Percentiles rank a stretch among this genome's conserved stretches.
These are phyloP conservation scores for Meliscaeva auricollis DNA, from an alignment of 2,888 invertebrate genomes.

Conservation along the genomic window DNA sequence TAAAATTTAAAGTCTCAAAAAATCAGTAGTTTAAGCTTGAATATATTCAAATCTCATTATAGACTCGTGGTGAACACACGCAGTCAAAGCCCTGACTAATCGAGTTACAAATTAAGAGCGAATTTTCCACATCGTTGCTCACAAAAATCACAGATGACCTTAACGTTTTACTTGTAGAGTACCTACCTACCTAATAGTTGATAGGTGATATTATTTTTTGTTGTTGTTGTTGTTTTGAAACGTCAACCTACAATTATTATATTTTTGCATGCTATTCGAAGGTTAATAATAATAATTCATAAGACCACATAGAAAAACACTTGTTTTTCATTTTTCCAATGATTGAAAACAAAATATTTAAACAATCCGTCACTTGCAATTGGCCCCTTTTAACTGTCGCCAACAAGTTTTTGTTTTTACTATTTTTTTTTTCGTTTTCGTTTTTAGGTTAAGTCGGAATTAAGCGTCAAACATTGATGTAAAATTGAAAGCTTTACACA, in stretches of 20 bases:
- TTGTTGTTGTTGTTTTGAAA: too few species aligned
- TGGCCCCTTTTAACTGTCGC: constrained; percentile 19
- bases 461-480: constrained; percentile 28
- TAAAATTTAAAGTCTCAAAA: not conserved
- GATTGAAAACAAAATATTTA: constrained; percentile 4
- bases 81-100: constrained; percentile 32
- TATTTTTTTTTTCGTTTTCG: not conserved
- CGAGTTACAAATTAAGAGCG: constrained; percentile 63
- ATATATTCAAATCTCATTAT: constrained; percentile 21
- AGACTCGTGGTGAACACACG: constrained; percentile 26
- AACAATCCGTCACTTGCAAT: constrained; percentile 10
- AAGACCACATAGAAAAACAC: not conserved
- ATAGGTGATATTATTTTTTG: not conserved
- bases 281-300: constrained; percentile 20
- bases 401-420: constrained; percentile 1
- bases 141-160: constrained; percentile 51
- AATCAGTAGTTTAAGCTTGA: not conserved
- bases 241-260: constrained; percentile 5
- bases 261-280: constrained; percentile 2
- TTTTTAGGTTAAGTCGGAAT: constrained; percentile 58
- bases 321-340: not conserved
- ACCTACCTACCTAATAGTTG: not conserved
- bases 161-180: not conserved
- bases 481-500: constrained; percentile 21
- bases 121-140: constrained; percentile 41